phyloP scores from a whole-genome alignment of 2,888 invertebrate species.

The Eumacrocentrus americanus region DNA sequence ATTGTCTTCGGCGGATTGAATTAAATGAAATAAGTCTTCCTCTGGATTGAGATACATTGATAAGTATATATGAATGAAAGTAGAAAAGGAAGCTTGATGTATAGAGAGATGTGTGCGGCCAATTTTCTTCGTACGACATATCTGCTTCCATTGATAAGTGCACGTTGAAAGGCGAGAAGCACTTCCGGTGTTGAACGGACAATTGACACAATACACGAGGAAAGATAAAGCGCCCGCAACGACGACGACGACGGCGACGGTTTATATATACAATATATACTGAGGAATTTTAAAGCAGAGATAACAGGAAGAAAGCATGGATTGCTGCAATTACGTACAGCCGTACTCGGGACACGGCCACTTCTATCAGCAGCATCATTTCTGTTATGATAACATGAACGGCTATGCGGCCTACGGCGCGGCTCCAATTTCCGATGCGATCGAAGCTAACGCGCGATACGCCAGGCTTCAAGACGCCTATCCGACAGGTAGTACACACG shows the following conservation, averaged over 20 bases:
- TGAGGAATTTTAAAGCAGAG: neutral
- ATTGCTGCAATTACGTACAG: conserved; percentile 59
- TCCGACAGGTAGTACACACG: conserved; percentile 52
- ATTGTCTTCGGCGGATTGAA: too few species aligned
- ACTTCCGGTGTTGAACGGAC: neutral
- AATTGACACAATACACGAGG: neutral
- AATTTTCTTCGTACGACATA: neutral
- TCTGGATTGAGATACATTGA: too few species aligned
- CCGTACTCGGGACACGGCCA: conserved; percentile 52
- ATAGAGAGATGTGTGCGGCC: too few species aligned
- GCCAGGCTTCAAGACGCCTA: conserved; percentile 53
- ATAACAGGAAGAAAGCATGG: conserved; percentile 42
- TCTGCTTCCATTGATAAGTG: neutral
- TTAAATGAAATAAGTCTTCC: too few species aligned
- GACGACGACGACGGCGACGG: neutral
- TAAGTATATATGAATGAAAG: too few species aligned
- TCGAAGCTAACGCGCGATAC: conserved; percentile 53
- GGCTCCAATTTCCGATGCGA: conserved; percentile 48
- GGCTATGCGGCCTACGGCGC: conserved; percentile 45
- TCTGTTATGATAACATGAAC: conserved; percentile 55
- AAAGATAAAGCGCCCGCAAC: neutral
- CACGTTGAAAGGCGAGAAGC: neutral
- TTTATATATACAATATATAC: neutral
- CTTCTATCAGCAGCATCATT: conserved; percentile 53
- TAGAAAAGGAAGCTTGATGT: too few species aligned